These are phyloP conservation scores for Hippopotamyrus pictus DNA, from an alignment of 2,797 vertebrate species.

Conservation along the genomic window DNA sequence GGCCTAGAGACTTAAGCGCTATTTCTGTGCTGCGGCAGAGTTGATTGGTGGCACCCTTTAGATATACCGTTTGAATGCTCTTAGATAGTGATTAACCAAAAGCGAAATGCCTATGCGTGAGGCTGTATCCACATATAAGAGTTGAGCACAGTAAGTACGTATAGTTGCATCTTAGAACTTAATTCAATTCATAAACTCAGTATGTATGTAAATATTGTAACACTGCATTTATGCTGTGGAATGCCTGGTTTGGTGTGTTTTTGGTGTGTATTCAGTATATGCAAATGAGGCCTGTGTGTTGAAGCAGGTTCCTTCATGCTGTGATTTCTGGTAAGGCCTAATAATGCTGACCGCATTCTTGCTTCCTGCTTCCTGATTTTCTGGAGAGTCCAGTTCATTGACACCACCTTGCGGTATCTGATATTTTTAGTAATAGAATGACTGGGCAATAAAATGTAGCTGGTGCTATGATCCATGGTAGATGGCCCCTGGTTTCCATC, in stretches of 20 bases:
- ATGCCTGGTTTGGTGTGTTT: neutral
- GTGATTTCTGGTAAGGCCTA: neutral
- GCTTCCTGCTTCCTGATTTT: neutral
- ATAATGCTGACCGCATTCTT: neutral
- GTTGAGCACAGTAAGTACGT: neutral
- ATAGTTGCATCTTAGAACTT: neutral
- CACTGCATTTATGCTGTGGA: neutral
- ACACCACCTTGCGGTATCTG: neutral
- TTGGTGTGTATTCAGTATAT: neutral
- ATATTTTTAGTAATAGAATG: neutral
- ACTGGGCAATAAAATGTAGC: neutral
- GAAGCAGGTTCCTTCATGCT: neutral
- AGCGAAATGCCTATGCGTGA: neutral
- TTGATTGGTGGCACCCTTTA: neutral
- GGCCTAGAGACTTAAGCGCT: neutral
- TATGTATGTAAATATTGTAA: neutral
- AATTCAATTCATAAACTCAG: neutral
- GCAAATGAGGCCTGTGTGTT: neutral
- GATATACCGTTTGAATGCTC: neutral
- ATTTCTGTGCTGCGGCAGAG: neutral
- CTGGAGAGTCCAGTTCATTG: neutral
- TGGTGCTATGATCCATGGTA: constrained; percentile 21
- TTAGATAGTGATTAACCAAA: neutral
- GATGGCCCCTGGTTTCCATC: constrained; percentile 32
- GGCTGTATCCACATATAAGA: neutral